Base-by-base conservation (phyloP, 2,797 vertebrate genomes). In the Parauchenoglanis punctatus region DNA sequence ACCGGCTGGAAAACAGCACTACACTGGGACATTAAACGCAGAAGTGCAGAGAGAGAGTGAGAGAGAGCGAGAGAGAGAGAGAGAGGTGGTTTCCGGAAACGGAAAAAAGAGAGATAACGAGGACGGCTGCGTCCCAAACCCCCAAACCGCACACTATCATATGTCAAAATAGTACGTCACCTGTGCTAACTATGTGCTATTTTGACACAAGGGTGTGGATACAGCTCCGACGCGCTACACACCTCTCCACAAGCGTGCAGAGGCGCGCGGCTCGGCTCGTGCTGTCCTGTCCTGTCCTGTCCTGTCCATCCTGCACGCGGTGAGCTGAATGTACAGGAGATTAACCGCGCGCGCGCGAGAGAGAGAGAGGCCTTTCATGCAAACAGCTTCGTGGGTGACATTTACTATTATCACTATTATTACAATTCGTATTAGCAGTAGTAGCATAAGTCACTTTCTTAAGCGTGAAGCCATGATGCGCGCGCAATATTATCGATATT, bases 21-120 rank as follows among this genome's bases (percentile, higher is more conserved):
- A 96, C 95, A 96, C 94, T 94, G 94, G 95, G 95, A 97, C 97
- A 97, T 98, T 96, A 98, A 97, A 40, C 58, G 31, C 49, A 97
- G 96, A 95, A 95, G 95, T 95, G 95, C 81, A 49, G n/a, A 59
- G 1, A 56, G 7, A 58, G 3, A 54, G 8, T 40, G 68, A 73
- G 72, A 75, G 44, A n/a, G 72, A 49, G 72, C 49, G 40, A 75
- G 49, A 76, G 46, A 35, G 46, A 68, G 8, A 75, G 73, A 59
- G 31, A 80, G 77, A 25, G 94, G 92, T 98, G 97, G 97, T 98
- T 98, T 63, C 84, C 72, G 95, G 96, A 96, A 98, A 98, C 96
- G 97, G 97, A 98, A 98, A 63, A 49, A 63, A 65, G 13, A 59
- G 77, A 81, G 78, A 61, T 25, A 81, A 46, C 35, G 68, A 54